These are phyloP conservation scores for Gallinago media DNA, from an alignment of 2,113 vertebrate species.

Conservation along the genomic window DNA sequence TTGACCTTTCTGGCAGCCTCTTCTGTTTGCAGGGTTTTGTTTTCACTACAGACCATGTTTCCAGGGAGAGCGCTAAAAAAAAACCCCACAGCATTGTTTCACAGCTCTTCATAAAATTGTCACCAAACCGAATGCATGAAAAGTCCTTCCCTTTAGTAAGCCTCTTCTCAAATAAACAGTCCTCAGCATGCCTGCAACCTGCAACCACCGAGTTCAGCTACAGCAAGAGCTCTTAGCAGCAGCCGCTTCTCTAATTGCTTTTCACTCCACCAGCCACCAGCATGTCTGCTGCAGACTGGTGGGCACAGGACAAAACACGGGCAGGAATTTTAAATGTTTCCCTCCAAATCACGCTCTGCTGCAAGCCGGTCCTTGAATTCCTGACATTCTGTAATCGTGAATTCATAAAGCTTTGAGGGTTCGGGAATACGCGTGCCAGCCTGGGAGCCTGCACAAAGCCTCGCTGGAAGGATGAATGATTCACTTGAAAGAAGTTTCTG, in stretches of 20 bases:
- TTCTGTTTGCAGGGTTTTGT: not conserved
- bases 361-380: not conserved
- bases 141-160: not conserved
- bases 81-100: not conserved
- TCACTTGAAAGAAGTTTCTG: not conserved
- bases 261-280: not conserved
- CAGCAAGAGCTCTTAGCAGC: not conserved
- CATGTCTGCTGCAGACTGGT: not conserved
- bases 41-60: not conserved
- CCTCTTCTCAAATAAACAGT: not conserved
- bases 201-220: not conserved
- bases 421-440: not conserved
- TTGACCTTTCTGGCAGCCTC: not conserved
- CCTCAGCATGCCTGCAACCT: constrained; percentile 9
- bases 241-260: constrained; percentile 45
- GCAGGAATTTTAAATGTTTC: not conserved
- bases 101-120: not conserved
- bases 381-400: not conserved
- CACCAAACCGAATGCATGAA: not conserved
- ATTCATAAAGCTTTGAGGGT: not conserved
- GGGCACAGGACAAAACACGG: not conserved
- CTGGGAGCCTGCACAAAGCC: not conserved
- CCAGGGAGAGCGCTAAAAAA: not conserved
- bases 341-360: not conserved
- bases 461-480: not conserved